These are phyloP conservation scores for Zeugodacus cucurbitae DNA, from an alignment of 1,140 invertebrate genomes.

Conservation along the genomic window DNA sequence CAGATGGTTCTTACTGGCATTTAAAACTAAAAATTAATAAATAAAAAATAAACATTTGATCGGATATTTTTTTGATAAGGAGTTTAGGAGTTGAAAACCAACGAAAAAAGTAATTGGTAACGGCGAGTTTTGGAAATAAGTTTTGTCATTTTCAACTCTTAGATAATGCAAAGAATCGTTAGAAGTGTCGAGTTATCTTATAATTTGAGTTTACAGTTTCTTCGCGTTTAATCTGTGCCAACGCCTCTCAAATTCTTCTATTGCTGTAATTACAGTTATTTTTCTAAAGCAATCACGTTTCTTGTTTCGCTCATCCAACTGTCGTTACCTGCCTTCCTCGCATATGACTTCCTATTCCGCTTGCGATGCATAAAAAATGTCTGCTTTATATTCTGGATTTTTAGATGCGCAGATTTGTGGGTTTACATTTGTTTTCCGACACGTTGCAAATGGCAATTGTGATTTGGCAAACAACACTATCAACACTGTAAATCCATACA, in stretches of 20 bases:
- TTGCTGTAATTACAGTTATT: neutral
- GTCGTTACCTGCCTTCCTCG: neutral
- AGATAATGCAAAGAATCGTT: no score
- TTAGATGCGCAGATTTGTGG: neutral
- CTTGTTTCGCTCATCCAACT: neutral
- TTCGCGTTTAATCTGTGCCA: no score
- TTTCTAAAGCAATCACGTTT: neutral
- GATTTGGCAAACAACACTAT: slow-evolving; percentile 39
- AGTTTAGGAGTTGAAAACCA: neutral
- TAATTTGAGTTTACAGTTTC: no score
- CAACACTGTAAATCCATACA: slow-evolving; percentile 24
- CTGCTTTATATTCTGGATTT: neutral
- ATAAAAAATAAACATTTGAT: neutral
- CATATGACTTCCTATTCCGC: neutral
- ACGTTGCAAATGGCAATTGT: slow-evolving; percentile 33
- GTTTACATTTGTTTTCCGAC: slow-evolving; percentile 12
- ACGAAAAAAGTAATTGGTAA: neutral
- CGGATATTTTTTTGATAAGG: no score
- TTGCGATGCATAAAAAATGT: neutral
- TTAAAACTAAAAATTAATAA: no score
- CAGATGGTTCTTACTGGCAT: no score
- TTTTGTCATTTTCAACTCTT: no score
- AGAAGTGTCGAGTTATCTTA: no score
- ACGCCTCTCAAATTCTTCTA: no score
- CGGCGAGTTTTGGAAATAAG: no score